Evolutionary conservation across 2,888 invertebrate species (phyloP), one percentile per base, ranked within the genome.

Genomic region (Dolomedes plantarius): DNA sequence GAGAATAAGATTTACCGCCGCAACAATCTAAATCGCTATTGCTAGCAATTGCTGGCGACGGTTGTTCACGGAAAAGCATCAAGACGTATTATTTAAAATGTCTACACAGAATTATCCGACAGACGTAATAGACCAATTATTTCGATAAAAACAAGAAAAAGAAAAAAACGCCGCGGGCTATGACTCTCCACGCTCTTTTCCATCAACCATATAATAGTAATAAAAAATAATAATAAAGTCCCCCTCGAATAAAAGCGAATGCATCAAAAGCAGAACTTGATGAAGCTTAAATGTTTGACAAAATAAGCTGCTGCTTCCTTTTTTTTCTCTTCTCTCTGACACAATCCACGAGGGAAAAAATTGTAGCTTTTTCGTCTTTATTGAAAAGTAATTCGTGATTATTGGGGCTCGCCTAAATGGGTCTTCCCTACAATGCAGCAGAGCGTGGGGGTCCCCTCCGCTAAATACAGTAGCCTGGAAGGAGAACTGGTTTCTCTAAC

Each of bases 271-370:
- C 6, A 31, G 32, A 27, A 72, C 62, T 76, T 83, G 50, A 76
- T 76, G 74, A 65, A 76, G 82, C 82, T 64, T 76, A 76, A 83
- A 83, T 83, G 82, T 83, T 83, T 75, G 81, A 81, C 81, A 81
- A 81, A 81, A 81, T 83, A 83, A 83, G 82, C 82, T 67, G 64
- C 76, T 67, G 31, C 76, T 76, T 69, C 71, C 64, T 69, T 74
- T 82, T 69, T 56, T 23, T 16, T 46, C 46, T 46, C 11, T 11
- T 36, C 5, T 5, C 9, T 5, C 56, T 56, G 56, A 56, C 56
- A 23, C 56, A 56, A 56, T 46, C 41, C 16, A 2, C 2, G 41
- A 27, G 46, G 23, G 29, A 23, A 64, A 74, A 50, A 29, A 68
- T n/a, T 50, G 69, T 64, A 75, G 64, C 65, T 77, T 72, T 72